phyloP scores from a whole-genome alignment of 30 jellyfish, hydroid and myxozoan species.

The Chrysaora quinquecirrha region DNA sequence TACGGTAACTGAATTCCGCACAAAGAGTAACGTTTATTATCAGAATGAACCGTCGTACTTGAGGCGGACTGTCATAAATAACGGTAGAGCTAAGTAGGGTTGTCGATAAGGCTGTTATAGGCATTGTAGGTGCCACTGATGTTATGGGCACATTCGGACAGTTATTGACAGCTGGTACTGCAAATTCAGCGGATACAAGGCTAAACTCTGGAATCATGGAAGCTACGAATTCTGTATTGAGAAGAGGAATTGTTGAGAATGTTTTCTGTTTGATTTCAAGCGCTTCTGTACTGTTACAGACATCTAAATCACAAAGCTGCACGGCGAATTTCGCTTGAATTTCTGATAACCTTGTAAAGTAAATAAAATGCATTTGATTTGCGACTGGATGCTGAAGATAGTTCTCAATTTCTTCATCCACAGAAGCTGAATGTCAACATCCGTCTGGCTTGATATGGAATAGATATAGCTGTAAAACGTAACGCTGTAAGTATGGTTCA shows the following conservation, averaged over 20 bases:
- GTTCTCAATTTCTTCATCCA: conserved; percentile 51
- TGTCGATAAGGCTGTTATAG: neutral
- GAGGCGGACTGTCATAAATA: conserved; percentile 19
- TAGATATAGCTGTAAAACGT: conserved; percentile 45
- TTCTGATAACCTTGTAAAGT: conserved; percentile 27
- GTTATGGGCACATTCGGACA: conserved; percentile 33
- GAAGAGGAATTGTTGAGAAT: conserved; percentile 27
- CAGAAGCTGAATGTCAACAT: conserved; percentile 56
- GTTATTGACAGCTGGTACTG: neutral
- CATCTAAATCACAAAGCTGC: conserved; percentile 40
- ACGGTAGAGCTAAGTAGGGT: neutral
- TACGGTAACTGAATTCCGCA: conserved; percentile 27
- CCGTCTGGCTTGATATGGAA: conserved; percentile 22
- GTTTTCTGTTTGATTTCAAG: conserved; percentile 6
- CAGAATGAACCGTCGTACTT: conserved; percentile 26
- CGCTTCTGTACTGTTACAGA: conserved; percentile 24
- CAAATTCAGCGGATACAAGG: conserved; percentile 57
- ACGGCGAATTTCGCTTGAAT: conserved; percentile 44
- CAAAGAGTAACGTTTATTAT: conserved; percentile 56
- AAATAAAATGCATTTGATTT: conserved; percentile 1
- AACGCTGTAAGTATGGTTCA: neutral
- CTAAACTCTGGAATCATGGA: conserved; percentile 95
- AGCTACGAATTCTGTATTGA: conserved; percentile 63
- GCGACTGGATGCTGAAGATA: conserved; percentile 21
- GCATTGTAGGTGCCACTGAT: too few species aligned